Evolutionary conservation across 1,140 invertebrate species (phyloP).

Genomic region (Papilio xuthus): DNA sequence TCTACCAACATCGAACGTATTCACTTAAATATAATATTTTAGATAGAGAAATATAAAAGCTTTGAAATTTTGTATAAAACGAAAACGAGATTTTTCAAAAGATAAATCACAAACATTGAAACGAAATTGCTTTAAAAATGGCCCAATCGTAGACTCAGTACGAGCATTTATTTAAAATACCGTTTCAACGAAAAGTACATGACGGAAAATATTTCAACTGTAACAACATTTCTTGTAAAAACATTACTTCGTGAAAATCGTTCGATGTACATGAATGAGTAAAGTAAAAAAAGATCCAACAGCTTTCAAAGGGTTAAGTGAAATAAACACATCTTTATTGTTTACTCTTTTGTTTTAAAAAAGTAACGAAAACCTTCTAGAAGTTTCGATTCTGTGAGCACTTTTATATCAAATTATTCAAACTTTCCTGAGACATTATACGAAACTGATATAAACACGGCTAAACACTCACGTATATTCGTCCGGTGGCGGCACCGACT

Average conservation of each 20-base stretch:
- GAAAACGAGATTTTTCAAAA: slow-evolving; percentile 24
- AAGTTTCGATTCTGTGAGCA: too few species aligned
- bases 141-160: slow-evolving; percentile 19
- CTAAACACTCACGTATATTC: too few species aligned
- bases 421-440: too few species aligned
- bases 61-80: background rate
- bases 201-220: slow-evolving; percentile 16
- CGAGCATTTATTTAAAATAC: slow-evolving; percentile 24
- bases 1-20: background rate
- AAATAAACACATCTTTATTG: too few species aligned
- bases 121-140: slow-evolving; percentile 26
- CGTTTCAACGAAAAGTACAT: slow-evolving; percentile 16
- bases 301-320: too few species aligned
- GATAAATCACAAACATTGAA: slow-evolving; percentile 24
- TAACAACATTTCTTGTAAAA: slow-evolving; percentile 7
- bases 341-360: too few species aligned
- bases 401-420: too few species aligned
- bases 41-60: background rate
- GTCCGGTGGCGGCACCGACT: too few species aligned
- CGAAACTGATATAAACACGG: too few species aligned
- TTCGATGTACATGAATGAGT: background rate
- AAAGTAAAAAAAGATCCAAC: background rate
- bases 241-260: background rate
- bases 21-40: background rate
- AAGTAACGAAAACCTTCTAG: too few species aligned